A percentile compares a stretch with the other conserved stretches of the same genome.
phyloP scores from a whole-genome alignment of 2,888 invertebrate genomes.

The Caenorhabditis sulstoni region DNA sequence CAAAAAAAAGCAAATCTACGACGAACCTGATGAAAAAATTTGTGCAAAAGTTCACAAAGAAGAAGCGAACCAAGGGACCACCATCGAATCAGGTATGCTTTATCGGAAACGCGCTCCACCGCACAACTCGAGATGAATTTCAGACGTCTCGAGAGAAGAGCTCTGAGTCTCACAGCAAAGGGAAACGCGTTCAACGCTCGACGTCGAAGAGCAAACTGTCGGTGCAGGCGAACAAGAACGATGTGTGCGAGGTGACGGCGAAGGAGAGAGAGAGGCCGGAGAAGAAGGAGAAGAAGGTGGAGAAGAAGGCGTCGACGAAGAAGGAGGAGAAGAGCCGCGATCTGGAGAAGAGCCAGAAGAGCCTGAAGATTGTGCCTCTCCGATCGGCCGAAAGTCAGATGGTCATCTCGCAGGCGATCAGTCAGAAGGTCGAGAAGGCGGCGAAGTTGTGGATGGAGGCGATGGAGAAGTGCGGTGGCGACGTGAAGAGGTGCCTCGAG shows the following conservation, averaged over 20 bases:
- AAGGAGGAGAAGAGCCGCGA: constrained; percentile 1
- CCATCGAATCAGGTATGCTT: constrained; percentile 11
- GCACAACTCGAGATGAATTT: neutral
- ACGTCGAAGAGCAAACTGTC: constrained; percentile 8
- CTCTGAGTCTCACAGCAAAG: constrained; percentile 5
- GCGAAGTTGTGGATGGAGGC: constrained; percentile 37
- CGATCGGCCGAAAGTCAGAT: constrained; percentile 9
- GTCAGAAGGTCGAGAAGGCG: constrained; percentile 15
- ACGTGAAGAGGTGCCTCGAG: constrained; percentile 12
- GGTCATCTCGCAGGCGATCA: constrained; percentile 3
- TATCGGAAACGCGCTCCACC: neutral
- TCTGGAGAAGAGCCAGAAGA: neutral
- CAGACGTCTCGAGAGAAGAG: constrained; percentile 25
- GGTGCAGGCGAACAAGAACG: neutral
- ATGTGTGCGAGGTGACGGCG: constrained; percentile 37
- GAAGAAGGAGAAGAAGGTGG: constrained; percentile 8
- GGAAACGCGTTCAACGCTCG: constrained; percentile 16
- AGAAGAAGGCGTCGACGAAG: neutral
- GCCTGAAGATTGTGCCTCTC: neutral
- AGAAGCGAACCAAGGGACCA: constrained; percentile 12
- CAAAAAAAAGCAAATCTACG: constrained; percentile 38
- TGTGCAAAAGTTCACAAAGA: constrained; percentile 44
- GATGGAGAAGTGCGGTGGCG: constrained; percentile 22
- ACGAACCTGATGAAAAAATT: constrained; percentile 43
- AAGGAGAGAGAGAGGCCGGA: constrained; percentile 14